Conservation (phyloP, 2,113 vertebrate genomes). For the Oncorhynchus gorbuscha region DNA sequence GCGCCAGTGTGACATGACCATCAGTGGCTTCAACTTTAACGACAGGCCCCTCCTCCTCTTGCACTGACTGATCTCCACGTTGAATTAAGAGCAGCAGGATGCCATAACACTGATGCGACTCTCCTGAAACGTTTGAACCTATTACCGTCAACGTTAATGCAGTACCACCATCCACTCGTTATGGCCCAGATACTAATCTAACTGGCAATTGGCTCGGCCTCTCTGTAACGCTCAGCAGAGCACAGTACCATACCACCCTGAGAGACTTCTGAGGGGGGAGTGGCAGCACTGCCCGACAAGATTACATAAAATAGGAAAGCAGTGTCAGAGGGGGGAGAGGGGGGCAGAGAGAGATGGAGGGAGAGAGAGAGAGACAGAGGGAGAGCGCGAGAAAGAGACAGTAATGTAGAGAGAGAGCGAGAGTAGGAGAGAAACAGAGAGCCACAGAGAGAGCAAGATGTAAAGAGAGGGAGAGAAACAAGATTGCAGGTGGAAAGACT, state of each 20-base stretch:
- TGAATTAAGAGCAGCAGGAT: slow-evolving; percentile 48
- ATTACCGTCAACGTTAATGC: slow-evolving; percentile 58
- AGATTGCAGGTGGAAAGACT: slow-evolving; percentile 6
- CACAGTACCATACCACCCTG: slow-evolving; percentile 20
- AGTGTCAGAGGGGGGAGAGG: background rate
- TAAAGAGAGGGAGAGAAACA: background rate
- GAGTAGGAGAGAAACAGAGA: background rate
- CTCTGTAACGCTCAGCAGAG: background rate
- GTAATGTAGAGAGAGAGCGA: background rate
- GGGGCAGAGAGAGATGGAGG: background rate
- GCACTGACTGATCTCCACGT: slow-evolving; percentile 39
- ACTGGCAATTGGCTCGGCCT: slow-evolving; percentile 23
- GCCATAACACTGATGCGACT: background rate
- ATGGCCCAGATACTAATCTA: slow-evolving; percentile 32
- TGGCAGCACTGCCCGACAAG: background rate
- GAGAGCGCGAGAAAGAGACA: background rate
- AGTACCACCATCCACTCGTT: slow-evolving; percentile 47
- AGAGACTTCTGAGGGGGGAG: background rate
- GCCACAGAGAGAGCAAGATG: background rate
- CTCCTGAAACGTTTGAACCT: slow-evolving; percentile 54
- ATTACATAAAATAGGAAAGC: background rate
- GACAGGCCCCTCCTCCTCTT: slow-evolving; percentile 8
- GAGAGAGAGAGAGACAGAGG: background rate
- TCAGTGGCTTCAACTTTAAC: background rate
- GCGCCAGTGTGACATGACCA: background rate